These are phyloP conservation scores for Drosophila lacicola DNA, from an alignment of 2,888 invertebrate species.

Conservation along the genomic window DNA sequence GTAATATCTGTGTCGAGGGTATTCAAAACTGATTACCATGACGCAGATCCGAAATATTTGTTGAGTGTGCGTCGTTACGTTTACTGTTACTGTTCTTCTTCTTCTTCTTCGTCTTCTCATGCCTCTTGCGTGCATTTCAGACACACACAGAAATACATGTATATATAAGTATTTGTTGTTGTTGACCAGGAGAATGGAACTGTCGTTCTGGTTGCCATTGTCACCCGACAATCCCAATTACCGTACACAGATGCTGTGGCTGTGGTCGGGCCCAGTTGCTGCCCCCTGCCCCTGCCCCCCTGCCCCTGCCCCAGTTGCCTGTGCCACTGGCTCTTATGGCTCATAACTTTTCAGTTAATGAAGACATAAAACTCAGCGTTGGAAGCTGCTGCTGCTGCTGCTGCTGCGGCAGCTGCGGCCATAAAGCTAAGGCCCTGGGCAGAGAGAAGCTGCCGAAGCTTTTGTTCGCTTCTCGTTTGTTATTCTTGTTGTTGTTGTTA, in stretches of 20 bases:
- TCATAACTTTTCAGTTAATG: slow-evolving; percentile 82
- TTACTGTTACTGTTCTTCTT: slow-evolving; percentile 35
- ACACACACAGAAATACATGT: not conserved
- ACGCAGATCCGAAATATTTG: slow-evolving; percentile 71
- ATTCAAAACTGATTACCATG: slow-evolving; percentile 73
- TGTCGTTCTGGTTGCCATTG: slow-evolving; percentile 58
- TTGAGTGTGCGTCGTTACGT: slow-evolving; percentile 39
- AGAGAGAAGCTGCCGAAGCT: slow-evolving; percentile 31
- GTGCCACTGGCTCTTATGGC: slow-evolving; percentile 57
- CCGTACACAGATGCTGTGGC: slow-evolving; percentile 66
- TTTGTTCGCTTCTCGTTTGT: slow-evolving; percentile 39
- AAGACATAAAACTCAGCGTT: slow-evolving; percentile 80
- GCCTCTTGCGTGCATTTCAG: slow-evolving; percentile 13
- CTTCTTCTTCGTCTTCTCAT: not conserved
- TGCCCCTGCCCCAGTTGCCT: slow-evolving; percentile 15
- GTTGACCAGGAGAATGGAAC: slow-evolving; percentile 50
- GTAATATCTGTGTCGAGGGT: no score
- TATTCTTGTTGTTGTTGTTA: slow-evolving; percentile 28
- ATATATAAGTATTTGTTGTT: slow-evolving; percentile 1
- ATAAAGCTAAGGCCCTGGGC: slow-evolving; percentile 29
- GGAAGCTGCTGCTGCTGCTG: slow-evolving; percentile 50
- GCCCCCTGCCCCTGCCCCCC: no score
- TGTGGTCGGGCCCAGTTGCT: slow-evolving; percentile 46
- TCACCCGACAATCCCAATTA: slow-evolving; percentile 73
- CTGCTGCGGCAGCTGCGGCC: slow-evolving; percentile 42